Evolutionary conservation across 2,888 invertebrate species (phyloP), one percentile per base, ranked within the genome.

Genomic region (Ditula angustiorana): DNA sequence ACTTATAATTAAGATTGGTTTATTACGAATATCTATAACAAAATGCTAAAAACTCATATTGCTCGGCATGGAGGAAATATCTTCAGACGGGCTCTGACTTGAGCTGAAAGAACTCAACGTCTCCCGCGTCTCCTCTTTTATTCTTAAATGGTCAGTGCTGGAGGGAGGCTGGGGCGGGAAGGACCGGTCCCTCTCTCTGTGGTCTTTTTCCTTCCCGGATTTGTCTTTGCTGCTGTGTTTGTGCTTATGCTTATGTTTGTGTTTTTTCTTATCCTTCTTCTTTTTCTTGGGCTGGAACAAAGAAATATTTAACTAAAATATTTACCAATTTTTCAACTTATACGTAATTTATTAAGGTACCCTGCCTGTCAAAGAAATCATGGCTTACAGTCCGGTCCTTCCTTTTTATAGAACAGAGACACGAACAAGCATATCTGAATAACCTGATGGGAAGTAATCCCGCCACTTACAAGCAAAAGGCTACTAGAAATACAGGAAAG

Each of bases 201-300:
- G 81, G 1, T 95, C 94, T 78, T 95, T 93, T 56, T 94, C 86
- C 68, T 85, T 85, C 10, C 75, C 72, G 1, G 75, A 71, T 64
- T 87, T 88, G 41, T 90, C 90, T 73, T 90, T 92, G 70, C 83
- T 90, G 79, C 89, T 96, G 80, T 97, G 97, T 75, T 97, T 97
- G 81, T 98, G 97, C 79, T 97, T 98, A 79, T 98, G 97, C 82
- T 98, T 98, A 82, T 98, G 97, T 82, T 98, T 98, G 86, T 98
- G 95, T 78, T 96, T 96, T 76, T 96, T 95, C 74, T 96, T 96
- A 50, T 96, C 95, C 75, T 96, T 96, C 82, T 96, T 96, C 86
- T 96, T 95, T 86, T 96, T 96, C 85, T 96, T 95, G 3, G 89
- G 80, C 92, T 95, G 77, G 11, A 85, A 76, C 74, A 77, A 71